Evolutionary conservation across 2,113 vertebrate species (phyloP).

Genomic region (Dolichotis patagonum): DNA sequence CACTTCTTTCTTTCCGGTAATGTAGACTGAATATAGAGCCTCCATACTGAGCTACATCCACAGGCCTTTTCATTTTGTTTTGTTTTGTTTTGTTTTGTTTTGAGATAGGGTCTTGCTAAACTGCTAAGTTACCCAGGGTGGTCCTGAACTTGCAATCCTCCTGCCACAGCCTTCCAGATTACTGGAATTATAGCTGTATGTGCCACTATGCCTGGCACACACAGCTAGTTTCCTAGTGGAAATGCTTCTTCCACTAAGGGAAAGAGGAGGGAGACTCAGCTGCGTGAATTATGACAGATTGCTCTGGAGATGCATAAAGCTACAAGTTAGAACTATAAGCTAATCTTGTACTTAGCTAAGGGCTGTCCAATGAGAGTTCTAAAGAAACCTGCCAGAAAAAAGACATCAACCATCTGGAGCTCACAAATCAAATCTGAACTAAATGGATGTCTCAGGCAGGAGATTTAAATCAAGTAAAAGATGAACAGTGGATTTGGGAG

Average conservation of each 20-base stretch:
- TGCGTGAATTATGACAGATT: neutral
- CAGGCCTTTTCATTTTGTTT: neutral
- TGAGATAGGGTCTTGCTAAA: neutral
- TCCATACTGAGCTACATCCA: neutral
- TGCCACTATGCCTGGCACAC: neutral
- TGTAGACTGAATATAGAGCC: neutral
- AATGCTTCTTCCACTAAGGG: neutral
- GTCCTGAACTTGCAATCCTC: neutral
- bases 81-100: neutral
- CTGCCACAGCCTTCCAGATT: neutral
- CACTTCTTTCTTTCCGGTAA: neutral
- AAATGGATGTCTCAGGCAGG: conserved; percentile 31
- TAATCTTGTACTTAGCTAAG: neutral
- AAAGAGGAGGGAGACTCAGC: neutral
- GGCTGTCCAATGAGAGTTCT: neutral
- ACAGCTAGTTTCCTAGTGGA: no score
- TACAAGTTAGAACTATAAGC: neutral
- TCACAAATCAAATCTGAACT: conserved; percentile 44
- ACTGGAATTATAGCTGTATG: neutral
- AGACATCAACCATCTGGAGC: neutral
- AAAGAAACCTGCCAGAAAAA: conserved; percentile 40
- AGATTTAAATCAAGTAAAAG: conserved; percentile 52
- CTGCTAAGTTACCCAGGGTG: neutral
- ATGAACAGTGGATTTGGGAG: neutral
- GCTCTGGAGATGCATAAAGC: neutral